Evolutionary conservation across 1,140 invertebrate genomes (phyloP), one percentile per base, ranked within the genome.

Genomic region (Mamestra configurata): DNA sequence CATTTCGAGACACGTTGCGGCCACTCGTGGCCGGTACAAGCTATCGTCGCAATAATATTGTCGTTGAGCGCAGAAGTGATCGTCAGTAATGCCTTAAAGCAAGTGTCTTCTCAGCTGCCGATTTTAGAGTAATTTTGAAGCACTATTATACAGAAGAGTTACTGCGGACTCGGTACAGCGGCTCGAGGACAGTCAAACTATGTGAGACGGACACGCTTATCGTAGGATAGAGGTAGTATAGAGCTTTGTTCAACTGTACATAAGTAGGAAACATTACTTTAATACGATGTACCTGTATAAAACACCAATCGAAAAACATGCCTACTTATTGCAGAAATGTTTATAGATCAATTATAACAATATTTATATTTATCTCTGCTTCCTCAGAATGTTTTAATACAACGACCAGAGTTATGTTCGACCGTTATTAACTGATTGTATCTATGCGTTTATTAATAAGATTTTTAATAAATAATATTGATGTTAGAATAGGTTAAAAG

Each of bases 61-160:
- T 31, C n/a, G 49, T 37, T 43, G 37, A 46, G 72, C 72, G 10
- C 49, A 73, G 70, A 51, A 57, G 70, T 73, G 70, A 57, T 73
- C 31, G 59, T 40, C 59, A 57, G 46, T 76, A 55, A 77, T 79
- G 81, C 81, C 81, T 82, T 79, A 82, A 55, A 61, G 77, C 80
- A 79, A 82, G 80, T 82, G 77, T 82, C 80, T 82, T 80, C 20
- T 77, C 79, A 57, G 37, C 57, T 61, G 72, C 72, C 37, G 55
- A 61, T 76, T 73, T 76, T 76, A 76, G 72, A 76, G 37, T 79
- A 66, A 68, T 75, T 49, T 71, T 73, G 66, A 49, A 40, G 53
- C 68, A 73, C 15, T 59, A 73, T 79, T 55, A 64, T 37, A 64
- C 57, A 64, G 61, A 53, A 73, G 37, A n/a, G 51, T 37, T 20